Evolutionary conservation across 2,888 invertebrate genomes (phyloP).

Genomic region (Muschampia plurimacula): DNA sequence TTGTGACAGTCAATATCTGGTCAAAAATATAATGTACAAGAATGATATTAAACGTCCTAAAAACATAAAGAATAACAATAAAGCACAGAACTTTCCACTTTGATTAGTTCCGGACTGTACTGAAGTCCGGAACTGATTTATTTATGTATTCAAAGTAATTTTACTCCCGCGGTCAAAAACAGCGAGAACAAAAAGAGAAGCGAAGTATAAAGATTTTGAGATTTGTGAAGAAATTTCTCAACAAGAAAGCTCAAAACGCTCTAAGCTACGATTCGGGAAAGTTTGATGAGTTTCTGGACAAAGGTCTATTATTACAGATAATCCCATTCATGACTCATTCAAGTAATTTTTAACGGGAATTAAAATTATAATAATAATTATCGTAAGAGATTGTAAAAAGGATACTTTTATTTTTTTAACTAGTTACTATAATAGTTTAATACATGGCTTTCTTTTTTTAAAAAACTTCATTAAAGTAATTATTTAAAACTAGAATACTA

Average conservation of each 20-base stretch:
- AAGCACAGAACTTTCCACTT: neutral
- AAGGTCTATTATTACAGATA: conserved; percentile 20
- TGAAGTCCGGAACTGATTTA: neutral
- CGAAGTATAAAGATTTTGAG: conserved; percentile 23
- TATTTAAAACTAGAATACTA: too few species aligned
- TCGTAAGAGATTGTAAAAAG: too few species aligned
- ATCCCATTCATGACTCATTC: conserved; percentile 3
- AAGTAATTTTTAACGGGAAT: neutral
- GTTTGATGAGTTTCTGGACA: conserved; percentile 45
- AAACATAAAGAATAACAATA: too few species aligned
- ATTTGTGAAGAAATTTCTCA: conserved; percentile 6
- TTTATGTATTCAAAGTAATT: neutral
- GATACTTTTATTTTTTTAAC: too few species aligned
- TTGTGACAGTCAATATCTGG: too few species aligned
- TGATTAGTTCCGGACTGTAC: neutral
- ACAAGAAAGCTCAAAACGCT: conserved; percentile 17
- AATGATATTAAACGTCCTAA: neutral
- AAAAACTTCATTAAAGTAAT: too few species aligned
- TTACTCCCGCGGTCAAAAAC: neutral
- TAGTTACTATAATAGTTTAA: too few species aligned
- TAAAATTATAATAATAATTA: neutral
- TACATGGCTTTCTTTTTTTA: too few species aligned
- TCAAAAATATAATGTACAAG: neutral
- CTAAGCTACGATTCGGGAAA: conserved; percentile 25
- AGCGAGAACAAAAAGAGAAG: conserved; percentile 12